Percentiles rank a stretch among this genome's conserved stretches.
phyloP scores from a whole-genome alignment of 2,888 invertebrate species.

The Perizoma flavofasciatum region DNA sequence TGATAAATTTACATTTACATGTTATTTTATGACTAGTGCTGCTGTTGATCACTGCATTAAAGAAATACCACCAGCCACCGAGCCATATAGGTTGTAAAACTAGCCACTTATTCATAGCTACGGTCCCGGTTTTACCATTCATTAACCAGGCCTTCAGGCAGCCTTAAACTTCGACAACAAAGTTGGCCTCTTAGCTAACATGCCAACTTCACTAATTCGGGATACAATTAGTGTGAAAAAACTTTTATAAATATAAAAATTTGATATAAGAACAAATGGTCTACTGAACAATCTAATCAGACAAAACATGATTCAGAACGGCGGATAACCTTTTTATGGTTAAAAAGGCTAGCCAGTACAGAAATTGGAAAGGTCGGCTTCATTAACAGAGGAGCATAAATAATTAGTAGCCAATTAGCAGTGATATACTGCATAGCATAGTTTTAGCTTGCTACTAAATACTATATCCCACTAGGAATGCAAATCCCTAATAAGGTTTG shows the following conservation, averaged over 20 bases:
- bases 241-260: no score
- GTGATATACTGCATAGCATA: slow-evolving; percentile 15
- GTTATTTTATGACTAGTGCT: slow-evolving; percentile 9
- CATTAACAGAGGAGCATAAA: slow-evolving; percentile 20
- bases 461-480: slow-evolving; percentile 17
- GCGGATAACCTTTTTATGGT: slow-evolving; percentile 12
- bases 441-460: slow-evolving; percentile 22
- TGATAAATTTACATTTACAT: slow-evolving; percentile 21
- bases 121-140: no score
- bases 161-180: no score
- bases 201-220: no score
- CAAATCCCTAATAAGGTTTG: slow-evolving; percentile 23
- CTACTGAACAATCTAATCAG: slow-evolving; percentile 16
- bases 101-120: no score
- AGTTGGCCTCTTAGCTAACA: no score
- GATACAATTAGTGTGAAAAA: no score
- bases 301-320: slow-evolving; percentile 18
- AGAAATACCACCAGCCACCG: no score
- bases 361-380: slow-evolving; percentile 25
- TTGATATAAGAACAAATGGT: neutral
- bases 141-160: no score
- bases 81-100: no score
- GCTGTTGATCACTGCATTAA: neutral
- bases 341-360: slow-evolving; percentile 19
- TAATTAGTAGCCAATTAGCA: slow-evolving; percentile 29